Base-by-base conservation (phyloP, 1,140 invertebrate species). In the Stenopsyche tienmushanensis region DNA sequence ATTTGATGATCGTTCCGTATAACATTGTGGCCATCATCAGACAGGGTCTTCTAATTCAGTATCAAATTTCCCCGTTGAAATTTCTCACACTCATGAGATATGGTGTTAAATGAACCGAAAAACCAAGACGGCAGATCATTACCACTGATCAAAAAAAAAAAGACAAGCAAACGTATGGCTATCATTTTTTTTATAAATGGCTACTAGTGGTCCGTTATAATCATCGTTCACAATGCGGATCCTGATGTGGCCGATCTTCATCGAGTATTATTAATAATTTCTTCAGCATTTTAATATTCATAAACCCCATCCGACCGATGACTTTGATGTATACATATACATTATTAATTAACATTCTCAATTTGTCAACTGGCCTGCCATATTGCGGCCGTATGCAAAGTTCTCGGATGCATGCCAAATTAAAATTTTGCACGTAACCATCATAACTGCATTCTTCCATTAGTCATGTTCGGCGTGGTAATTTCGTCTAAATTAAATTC, bases 221-320 rank as follows among this genome's bases (percentile, higher is more conserved):
- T 57, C 54, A 57, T 57, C 54, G 34, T 57, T 57, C 54, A 57
- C 54, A 42, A 39, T 39, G 54, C 54, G 54, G 54, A 42, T 41
- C 41, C 26, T 55, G 53, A 2, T 55, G 34, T 18, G 53, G 26
- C 13, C 54, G 42, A 57, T 57, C 54, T 41, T 42, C 54, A 24
- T 42, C 54, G 29, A 21, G 20, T 42, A 42, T 57, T 57, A 42
- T 41, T 57, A 57, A 57, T 42, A n/a, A 39, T 41, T 57, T 41
- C 39, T 42, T 20, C 18, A n/a, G 24, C n/a, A 57, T 41, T 57
- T 57, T 34, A 57, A 42, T 42, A 57, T 57, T 42, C 34, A 39
- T 55, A 39, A 55, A 55, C 53, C 39, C 20, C 47, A 13, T 45
- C 44, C 9, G 44, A 39, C 34, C 44, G 17, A n/a, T 45, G 44